Evolutionary conservation across 2,113 vertebrate species (phyloP), one percentile per base, ranked within the genome.

Genomic region (Centrocercus urophasianus): DNA sequence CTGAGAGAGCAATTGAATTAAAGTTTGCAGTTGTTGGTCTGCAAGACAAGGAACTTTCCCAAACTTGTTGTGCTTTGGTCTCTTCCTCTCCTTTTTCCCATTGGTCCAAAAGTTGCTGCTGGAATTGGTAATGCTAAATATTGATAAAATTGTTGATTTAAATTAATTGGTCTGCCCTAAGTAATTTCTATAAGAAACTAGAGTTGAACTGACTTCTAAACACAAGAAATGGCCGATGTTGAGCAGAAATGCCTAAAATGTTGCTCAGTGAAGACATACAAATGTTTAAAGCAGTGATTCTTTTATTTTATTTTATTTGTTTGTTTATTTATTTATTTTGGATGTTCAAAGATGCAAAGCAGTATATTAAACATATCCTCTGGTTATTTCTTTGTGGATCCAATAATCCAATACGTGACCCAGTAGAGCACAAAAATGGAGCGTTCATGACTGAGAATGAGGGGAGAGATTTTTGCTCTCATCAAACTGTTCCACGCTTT

Each of bases 1-100:
- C 93, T 86, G 71, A 89, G 60, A 87, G 19, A 89, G 56, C n/a
- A 57, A 38, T 32, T 87, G 84, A 89, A 94, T 48, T 81, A 20
- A 88, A 83, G 36, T 83, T 85, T 87, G 54, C 13, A 43, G 32
- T 77, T 87, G 48, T 76, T 83, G 19, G 8, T 77, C 30, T 64
- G 25, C 4, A 5, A 92, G 40, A 82, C 9, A 50, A 38, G 88
- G 20, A 22, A 52, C 66, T 91, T 87, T 57, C 60, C 38, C 38
- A 30, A 79, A 73, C 24, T 34, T 10, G 9, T 54, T 91, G n/a
- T 47, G 5, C 42, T 60, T 10, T 66, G 42, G 65, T 60, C 6
- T 10, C 13, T 7, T 54, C 15, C 30, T 78, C 16, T 9, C 5
- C 8, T 65, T 60, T 59, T 47, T 50, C 8, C 67, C 42, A 6